Conservation (phyloP, 2,113 vertebrate species). For the Mungos mungo region DNA sequence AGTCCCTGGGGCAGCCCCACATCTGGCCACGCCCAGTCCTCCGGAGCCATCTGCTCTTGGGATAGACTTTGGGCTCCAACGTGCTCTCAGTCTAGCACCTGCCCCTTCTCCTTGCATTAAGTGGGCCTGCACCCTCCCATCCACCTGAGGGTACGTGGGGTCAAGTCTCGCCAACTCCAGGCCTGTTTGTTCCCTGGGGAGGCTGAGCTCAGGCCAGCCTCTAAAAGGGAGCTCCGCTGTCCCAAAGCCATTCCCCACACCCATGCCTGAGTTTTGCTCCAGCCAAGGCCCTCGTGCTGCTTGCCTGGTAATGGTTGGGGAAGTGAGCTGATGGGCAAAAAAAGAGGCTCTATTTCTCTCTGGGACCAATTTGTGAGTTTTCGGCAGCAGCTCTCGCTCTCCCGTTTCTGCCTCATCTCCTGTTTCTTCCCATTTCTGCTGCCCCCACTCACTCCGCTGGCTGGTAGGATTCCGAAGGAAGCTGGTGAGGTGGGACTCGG, state of each 20-base stretch:
- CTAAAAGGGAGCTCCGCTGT: background rate
- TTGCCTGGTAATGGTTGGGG: slow-evolving; percentile 65
- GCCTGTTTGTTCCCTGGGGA: background rate
- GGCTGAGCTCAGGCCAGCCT: too few species aligned
- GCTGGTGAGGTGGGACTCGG: slow-evolving; percentile 18
- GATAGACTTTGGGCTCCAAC: background rate
- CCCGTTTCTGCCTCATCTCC: slow-evolving; percentile 56
- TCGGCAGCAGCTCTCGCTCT: slow-evolving; percentile 51
- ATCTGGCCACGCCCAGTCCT: background rate
- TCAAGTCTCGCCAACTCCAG: background rate
- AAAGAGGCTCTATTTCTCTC: slow-evolving; percentile 79
- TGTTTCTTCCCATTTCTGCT: slow-evolving; percentile 40
- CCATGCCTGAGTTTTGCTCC: slow-evolving; percentile 68
- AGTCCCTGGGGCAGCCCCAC: background rate
- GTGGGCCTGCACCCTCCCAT: background rate
- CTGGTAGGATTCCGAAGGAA: slow-evolving; percentile 50
- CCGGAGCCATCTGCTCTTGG: background rate
- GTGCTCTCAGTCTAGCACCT: background rate
- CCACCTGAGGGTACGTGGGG: background rate
- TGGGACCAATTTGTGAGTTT: slow-evolving; percentile 82
- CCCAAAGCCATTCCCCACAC: slow-evolving; percentile 31
- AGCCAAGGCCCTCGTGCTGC: slow-evolving; percentile 34
- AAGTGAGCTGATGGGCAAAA: slow-evolving; percentile 65
- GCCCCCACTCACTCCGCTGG: background rate
- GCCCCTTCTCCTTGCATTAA: background rate